Evolutionary conservation across 1,140 invertebrate genomes (phyloP), one percentile per base, ranked within the genome.

Genomic region (Drepana arcuata): DNA sequence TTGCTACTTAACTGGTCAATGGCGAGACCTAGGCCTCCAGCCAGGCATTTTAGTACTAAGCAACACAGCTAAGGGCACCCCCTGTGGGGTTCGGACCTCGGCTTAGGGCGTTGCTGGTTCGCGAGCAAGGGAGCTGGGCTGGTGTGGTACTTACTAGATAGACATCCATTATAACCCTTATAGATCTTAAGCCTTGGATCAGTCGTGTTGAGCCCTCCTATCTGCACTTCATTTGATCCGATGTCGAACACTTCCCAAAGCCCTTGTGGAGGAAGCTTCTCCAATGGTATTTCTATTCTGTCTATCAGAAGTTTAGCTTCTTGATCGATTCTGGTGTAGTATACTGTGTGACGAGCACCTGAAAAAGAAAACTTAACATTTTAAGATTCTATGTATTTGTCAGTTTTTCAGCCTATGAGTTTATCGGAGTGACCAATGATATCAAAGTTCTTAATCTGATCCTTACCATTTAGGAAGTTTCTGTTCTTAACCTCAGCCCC

Each of bases 91-190:
- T n/a, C n/a, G n/a, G n/a, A n/a, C n/a, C n/a, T n/a, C n/a, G n/a
- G n/a, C n/a, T n/a, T n/a, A n/a, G n/a, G n/a, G n/a, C n/a, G n/a
- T n/a, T n/a, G n/a, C n/a, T n/a, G n/a, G n/a, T n/a, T n/a, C n/a
- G n/a, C n/a, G n/a, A n/a, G n/a, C n/a, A n/a, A n/a, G n/a, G n/a
- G n/a, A n/a, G n/a, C n/a, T n/a, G n/a, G n/a, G n/a, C n/a, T n/a
- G n/a, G n/a, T n/a, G n/a, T n/a, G n/a, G n/a, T 27, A 88, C 88
- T 88, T 83, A 96, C 94, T 96, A 46, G 94, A 95, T 32, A 96
- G 82, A 63, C 94, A 96, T 16, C 94, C 94, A 48, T 91, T 93
- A 70, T 95, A 96, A 50, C 91, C 92, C 51, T 91, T 93, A 52
- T 93, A 95, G 24, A 90, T 89, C 30, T 86, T 88, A 62, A 94